These are phyloP conservation scores for Chesias legatella DNA, from an alignment of 2,888 invertebrate genomes.

Conservation along the genomic window DNA sequence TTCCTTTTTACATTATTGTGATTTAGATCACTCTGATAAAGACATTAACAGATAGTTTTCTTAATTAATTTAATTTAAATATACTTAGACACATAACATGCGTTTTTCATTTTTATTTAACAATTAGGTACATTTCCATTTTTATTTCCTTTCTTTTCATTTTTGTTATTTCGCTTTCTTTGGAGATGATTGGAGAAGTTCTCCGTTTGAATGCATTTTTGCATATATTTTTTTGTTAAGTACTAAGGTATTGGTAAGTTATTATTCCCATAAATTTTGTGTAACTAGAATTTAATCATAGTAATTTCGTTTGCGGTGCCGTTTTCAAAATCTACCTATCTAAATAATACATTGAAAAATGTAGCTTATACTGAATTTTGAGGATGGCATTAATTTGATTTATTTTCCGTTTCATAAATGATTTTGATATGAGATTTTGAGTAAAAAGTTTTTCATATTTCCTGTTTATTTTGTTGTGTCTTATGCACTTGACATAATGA, in stretches of 20 bases:
- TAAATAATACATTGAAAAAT: neutral
- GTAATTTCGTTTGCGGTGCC: slow-evolving; percentile 46
- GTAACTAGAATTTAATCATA: slow-evolving; percentile 54
- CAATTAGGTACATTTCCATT: slow-evolving; percentile 65
- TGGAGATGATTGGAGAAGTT: slow-evolving; percentile 35
- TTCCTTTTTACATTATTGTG: slow-evolving; percentile 72
- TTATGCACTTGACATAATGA: slow-evolving; percentile 14
- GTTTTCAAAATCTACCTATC: slow-evolving; percentile 47
- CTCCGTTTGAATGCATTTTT: slow-evolving; percentile 49
- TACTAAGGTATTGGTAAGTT: slow-evolving; percentile 66
- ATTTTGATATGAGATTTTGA: slow-evolving; percentile 52
- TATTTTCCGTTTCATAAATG: slow-evolving; percentile 43
- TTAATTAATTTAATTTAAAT: slow-evolving; percentile 49
- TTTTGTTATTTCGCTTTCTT: slow-evolving; percentile 38
- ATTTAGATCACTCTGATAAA: slow-evolving; percentile 77
- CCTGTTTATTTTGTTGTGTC: slow-evolving; percentile 29
- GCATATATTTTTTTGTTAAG: slow-evolving; percentile 57
- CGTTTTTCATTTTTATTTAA: slow-evolving; percentile 42
- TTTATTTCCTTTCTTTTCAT: slow-evolving; percentile 38
- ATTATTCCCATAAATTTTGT: slow-evolving; percentile 71
- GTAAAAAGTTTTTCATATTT: slow-evolving; percentile 37
- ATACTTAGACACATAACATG: slow-evolving; percentile 57
- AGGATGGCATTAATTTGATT: slow-evolving; percentile 52
- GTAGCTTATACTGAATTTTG: slow-evolving; percentile 35
- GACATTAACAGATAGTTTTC: slow-evolving; percentile 76